Percentiles rank a stretch among this genome's conserved stretches.
Evolutionary conservation across 1,140 invertebrate genomes (phyloP).

Genomic region (Trachymyrmex cornetzi): DNA sequence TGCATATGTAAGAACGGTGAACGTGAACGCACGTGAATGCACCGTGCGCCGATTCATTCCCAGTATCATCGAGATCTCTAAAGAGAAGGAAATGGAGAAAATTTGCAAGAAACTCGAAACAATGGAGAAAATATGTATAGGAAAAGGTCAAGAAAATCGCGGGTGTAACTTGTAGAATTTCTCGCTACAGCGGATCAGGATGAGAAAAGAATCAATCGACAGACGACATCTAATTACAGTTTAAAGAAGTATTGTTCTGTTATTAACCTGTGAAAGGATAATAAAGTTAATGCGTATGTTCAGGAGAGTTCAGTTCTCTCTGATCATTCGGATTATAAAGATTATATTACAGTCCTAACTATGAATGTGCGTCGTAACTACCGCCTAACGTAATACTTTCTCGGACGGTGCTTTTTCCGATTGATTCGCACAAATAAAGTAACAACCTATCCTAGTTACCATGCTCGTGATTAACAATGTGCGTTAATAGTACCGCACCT

Average conservation of each 20-base stretch:
- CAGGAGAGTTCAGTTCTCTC: not conserved
- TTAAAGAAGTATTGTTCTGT: not conserved
- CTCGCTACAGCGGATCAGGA: not conserved
- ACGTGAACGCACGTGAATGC: constrained; percentile 18
- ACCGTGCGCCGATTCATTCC: not conserved
- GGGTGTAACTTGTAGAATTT: not conserved
- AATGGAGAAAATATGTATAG: not conserved
- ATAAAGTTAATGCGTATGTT: not conserved
- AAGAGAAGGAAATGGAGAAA: not conserved
- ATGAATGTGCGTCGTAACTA: no score
- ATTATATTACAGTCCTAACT: not conserved
- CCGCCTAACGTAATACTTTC: not conserved
- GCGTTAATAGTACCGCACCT: constrained; percentile 32
- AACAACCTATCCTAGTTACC: not conserved
- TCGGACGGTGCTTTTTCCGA: no score
- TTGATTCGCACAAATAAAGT: constrained; percentile 3
- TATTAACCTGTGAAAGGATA: not conserved
- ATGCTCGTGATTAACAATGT: constrained; percentile 13
- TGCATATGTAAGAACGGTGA: constrained; percentile 58
- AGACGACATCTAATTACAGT: not conserved
- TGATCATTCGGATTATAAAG: not conserved
- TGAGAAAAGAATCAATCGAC: not conserved
- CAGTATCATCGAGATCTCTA: not conserved
- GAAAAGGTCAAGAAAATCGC: not conserved
- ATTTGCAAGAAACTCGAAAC: not conserved